Conservation (phyloP, 2,797 vertebrate genomes). For the Chrysocyon brachyurus region DNA sequence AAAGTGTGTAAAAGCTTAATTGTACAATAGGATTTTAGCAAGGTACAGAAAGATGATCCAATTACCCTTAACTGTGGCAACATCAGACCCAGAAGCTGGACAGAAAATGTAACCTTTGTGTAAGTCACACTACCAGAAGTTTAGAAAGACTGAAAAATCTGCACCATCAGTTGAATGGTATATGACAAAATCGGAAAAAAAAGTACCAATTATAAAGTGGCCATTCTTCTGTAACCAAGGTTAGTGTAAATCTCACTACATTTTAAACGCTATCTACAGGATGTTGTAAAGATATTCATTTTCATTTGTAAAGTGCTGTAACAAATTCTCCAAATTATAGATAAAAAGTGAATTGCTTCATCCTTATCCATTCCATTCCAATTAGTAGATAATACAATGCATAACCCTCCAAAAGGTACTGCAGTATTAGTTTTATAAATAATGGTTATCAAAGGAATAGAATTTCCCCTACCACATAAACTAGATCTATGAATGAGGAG, state of each 20-base stretch:
- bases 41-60: background rate
- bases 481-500: background rate
- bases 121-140: background rate
- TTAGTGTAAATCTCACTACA: background rate
- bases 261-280: background rate
- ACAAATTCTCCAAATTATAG: background rate
- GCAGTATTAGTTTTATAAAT: background rate
- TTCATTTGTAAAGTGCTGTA: background rate
- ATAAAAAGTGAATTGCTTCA: background rate
- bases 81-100: too few relatives aligned
- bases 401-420: background rate
- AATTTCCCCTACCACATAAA: background rate
- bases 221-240: background rate
- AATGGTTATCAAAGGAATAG: background rate
- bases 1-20: background rate
- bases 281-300: background rate
- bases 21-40: background rate
- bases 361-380: background rate
- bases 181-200: background rate
- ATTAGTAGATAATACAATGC: background rate
- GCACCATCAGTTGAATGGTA: background rate
- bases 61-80: too few relatives aligned
- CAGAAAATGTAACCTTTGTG: rapidly evolving
- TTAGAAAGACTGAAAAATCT: background rate
- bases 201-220: background rate